Base-by-base conservation (phyloP, 1,140 invertebrate genomes). In the Cheumatopsyche charites region DNA sequence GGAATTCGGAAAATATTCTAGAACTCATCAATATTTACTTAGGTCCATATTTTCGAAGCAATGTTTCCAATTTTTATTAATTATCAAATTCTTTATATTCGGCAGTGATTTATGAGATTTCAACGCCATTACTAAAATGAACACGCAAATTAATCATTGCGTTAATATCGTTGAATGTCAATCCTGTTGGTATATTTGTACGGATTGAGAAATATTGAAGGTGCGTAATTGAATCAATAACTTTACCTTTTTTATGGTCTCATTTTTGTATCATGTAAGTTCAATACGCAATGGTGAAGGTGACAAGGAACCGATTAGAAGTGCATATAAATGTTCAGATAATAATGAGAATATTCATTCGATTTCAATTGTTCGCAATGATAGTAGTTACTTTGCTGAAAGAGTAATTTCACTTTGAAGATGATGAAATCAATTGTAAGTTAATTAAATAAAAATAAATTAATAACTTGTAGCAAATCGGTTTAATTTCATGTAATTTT, bases 181-280 rank as follows among this genome's bases (percentile, higher is more conserved):
- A 13, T 47, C 4, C 13, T 47, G 12, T 47, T 47, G 3, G 3
- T 47, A n/a, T 47, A 7, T 47, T 13, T 15, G 13, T 23, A 25
- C 55, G 23, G 9, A 13, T 58, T 58, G 55, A 58, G 55, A 58
- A 58, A 13, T 23, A 13, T 19, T 2, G 47, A 58, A 7, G 19
- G 13, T 9, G 25, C 21, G 55, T 13, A 58, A 26, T 58, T 12
- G 19, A 26, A 19, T 12, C 66, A 68, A 55, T 68, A 68, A 47
- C 55, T 55, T 68, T 23, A 26, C 55, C 17, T 2, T 68, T 68
- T 68, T 68, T 55, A 68, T 68, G 43, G 65, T 17, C 45, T 5
- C 29, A 41, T 21, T 21, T 49, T 36, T 67, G 43, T 41, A 52
- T 67, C 15, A 25, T 41, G 5, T 52, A 41, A 26, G 12, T 9